Base-by-base conservation (phyloP, 2,113 vertebrate species). In the Clarias gariepinus region DNA sequence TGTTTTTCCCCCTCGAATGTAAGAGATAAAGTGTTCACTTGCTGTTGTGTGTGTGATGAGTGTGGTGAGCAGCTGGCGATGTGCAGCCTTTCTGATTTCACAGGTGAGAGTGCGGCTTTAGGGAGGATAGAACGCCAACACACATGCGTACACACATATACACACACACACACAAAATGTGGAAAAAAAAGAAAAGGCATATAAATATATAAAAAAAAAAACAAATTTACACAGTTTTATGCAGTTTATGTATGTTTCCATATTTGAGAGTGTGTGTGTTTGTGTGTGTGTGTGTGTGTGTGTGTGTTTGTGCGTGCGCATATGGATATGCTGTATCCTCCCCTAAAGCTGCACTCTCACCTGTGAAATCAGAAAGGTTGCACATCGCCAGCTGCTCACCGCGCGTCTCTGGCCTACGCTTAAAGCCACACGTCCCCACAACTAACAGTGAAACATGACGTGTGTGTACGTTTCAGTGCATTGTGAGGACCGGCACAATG, bases 281-380 rank as follows among this genome's bases (percentile, higher is more conserved):
- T 73, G 33, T 79, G 74, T 77, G 53, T 53, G 60, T 64, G 84
- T 61, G 10, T 69, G 78, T 58, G 52, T 81, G 21, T 61, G 30
- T 71, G 64, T 36, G 9, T 60, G 18, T 36, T 13, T 19, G 53
- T 10, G 16, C 23, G 12, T n/a, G 23, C 4, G 28, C 11, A 10
- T 3, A 18, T 19, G 30, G 76, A 9, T 28, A 33, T 58, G 55
- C 25, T 41, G 21, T 87, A 13, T 83, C 82, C 53, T 80, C 77
- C 85, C 82, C 47, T 87, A 23, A 77, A 79, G 61, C 58, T 71
- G 18, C 58, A 68, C 87, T 28, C 73, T 91, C 88, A 84, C 85
- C 88, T 89, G 89, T 92, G 83, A 89, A 93, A 92, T 89, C 81
- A 79, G n/a, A 53, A 77, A 55, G 74, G 68, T 36, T 87, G 61